Evolutionary conservation across 2,888 invertebrate species (phyloP).

Genomic region (Platerodrilus igneus): DNA sequence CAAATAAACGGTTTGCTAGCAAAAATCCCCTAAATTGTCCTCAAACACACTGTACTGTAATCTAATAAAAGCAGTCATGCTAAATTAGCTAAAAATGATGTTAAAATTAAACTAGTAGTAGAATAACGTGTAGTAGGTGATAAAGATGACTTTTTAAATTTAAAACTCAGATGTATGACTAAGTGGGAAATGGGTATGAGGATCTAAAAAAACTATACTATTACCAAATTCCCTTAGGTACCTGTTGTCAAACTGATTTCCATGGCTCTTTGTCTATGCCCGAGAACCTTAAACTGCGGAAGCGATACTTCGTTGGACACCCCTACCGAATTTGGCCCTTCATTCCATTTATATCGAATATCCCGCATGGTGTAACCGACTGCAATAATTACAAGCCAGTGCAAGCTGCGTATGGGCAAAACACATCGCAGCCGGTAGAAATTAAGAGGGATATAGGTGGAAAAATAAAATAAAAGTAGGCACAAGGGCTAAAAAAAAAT

Average conservation of each 20-base stretch:
- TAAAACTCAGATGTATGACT: too few relatives aligned
- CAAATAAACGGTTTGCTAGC: too few relatives aligned
- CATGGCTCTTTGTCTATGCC: conserved; percentile 92
- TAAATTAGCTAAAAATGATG: too few relatives aligned
- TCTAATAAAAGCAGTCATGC: too few relatives aligned
- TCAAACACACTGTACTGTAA: too few relatives aligned
- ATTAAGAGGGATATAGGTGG: conserved; percentile 26
- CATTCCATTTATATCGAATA: conserved; percentile 96
- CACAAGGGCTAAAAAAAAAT: conserved; percentile 35
- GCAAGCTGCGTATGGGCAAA: conserved; percentile 34
- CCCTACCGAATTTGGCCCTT: conserved; percentile 91
- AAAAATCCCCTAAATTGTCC: too few relatives aligned
- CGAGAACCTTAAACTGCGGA: conserved; percentile 97
- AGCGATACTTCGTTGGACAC: conserved; percentile 94
- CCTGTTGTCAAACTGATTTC: conserved; percentile 96
- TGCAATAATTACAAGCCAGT: conserved; percentile 57
- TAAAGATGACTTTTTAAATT: too few relatives aligned
- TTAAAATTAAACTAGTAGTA: too few relatives aligned
- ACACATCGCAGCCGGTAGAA: conserved; percentile 37
- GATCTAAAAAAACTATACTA: conserved; percentile 23
- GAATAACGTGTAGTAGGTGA: too few relatives aligned
- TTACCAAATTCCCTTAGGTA: conserved; percentile 52
- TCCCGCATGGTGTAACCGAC: conserved; percentile 98
- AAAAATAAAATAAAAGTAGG: conserved; percentile 21
- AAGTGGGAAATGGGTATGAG: too few relatives aligned